Evolutionary conservation across 2,888 invertebrate genomes (phyloP), one percentile per base, ranked within the genome.

Genomic region (Philaethria dido): DNA sequence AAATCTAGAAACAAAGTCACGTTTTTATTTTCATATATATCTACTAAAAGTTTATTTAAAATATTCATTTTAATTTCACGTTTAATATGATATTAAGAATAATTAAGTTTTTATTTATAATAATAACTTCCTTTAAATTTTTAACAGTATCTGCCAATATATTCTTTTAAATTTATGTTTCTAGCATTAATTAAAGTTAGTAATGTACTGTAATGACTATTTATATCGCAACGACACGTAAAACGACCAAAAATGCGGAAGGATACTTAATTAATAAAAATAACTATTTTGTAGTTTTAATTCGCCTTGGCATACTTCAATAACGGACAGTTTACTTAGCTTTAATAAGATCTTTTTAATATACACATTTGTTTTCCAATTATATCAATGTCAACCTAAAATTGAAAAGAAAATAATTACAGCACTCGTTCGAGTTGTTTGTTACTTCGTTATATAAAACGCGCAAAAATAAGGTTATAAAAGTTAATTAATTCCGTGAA

Each of bases 381-480:
- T 57, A 4, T n/a, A 57, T 0, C n/a, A 22, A 57, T 11, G 42
- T 42, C 57, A 42, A 14, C 1, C 1, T n/a, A n/a, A 57, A 39
- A 39, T 57, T 42, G n/a, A 25, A 42, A 39, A 3, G 22, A 8
- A 39, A 39, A 55, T 36, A 22, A 42, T n/a, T n/a, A 16, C 29
- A 33, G 16, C 50, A 52, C 16, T 16, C 29, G 22, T 42, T n/a
- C n/a, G 11, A 2, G 22, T 22, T 57, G 22, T 57, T 57, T 57
- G 42, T 42, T 42, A 57, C 29, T 4, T 57, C n/a, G 42, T 57
- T 57, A 61, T 14, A 61, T 61, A 61, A 61, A 61, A 61, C 36
- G 22, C 11, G 57, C 57, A 57, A 42, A 61, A 18, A 33, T 61
- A 47, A 47, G 61, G 61, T 61, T 61, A 61, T 47, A 61, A 59